Evolutionary conservation across 2,797 vertebrate genomes (phyloP).

Genomic region (Sphenopsis melanotis): DNA sequence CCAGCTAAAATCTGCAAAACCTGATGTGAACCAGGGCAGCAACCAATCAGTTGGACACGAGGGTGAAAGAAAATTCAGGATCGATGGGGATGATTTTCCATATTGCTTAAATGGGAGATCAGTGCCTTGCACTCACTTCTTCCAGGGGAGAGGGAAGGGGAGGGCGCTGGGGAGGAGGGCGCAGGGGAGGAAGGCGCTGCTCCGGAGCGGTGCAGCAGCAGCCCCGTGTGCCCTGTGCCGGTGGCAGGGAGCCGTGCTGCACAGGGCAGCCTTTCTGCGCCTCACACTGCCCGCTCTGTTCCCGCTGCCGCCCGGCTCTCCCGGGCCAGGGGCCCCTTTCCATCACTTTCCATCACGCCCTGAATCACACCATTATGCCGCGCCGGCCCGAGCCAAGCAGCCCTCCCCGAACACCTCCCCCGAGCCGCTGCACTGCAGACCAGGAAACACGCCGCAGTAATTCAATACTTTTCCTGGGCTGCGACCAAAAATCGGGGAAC

Average conservation of each 20-base stretch:
- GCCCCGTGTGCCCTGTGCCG: not conserved
- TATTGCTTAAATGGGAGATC: not conserved
- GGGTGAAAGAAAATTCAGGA: not conserved
- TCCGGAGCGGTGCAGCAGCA: not conserved
- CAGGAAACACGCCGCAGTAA: constrained; percentile 24
- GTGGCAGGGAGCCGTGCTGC: not conserved
- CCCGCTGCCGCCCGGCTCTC: not conserved
- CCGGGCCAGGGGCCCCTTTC: not conserved
- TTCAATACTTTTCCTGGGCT: constrained; percentile 20
- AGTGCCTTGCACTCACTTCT: not conserved
- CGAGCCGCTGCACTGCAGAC: constrained; percentile 38
- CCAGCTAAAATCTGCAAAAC: not conserved
- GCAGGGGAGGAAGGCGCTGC: not conserved
- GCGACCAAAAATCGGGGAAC: not conserved
- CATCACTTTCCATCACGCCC: not conserved
- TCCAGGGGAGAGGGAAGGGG: rapidly evolving
- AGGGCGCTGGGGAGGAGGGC: not conserved
- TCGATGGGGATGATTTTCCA: rapidly evolving
- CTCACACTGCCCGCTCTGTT: constrained; percentile 56
- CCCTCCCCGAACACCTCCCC: constrained; percentile 16
- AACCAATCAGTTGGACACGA: rapidly evolving
- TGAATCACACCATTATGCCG: constrained; percentile 47
- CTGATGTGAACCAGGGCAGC: not conserved
- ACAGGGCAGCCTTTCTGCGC: constrained; percentile 53
- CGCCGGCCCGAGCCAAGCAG: not conserved